Evolutionary conservation across 2,113 vertebrate species (phyloP).

Genomic region (Xenopus tropicalis): UCB_Xtro_10.0 CM004444.2:14887001-14887500

Average conservation of each 20-base stretch:
- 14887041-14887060: constrained; percentile 70
- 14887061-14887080: constrained; percentile 68
- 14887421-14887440: too few species aligned
- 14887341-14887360: too few species aligned
- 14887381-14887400: too few species aligned
- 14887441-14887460: too few species aligned
- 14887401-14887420: too few species aligned
- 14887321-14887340: too few species aligned
- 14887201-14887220: constrained; percentile 48
- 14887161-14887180: constrained; percentile 53
- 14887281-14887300: too few species aligned
- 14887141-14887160: constrained; percentile 47
- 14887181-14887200: constrained; percentile 48
- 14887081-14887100: constrained; percentile 65
- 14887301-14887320: too few species aligned
- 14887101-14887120: constrained; percentile 67
- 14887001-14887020: constrained; percentile 80
- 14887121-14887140: constrained; percentile 57
- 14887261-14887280: background rate
- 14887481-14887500: too few species aligned
- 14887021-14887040: constrained; percentile 74
- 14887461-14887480: too few species aligned
- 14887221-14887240: constrained; percentile 36
- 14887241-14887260: background rate
- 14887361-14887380: too few species aligned